Base-by-base conservation (phyloP, 1,140 invertebrate species). In the Pygmarrhopalites habei region DNA sequence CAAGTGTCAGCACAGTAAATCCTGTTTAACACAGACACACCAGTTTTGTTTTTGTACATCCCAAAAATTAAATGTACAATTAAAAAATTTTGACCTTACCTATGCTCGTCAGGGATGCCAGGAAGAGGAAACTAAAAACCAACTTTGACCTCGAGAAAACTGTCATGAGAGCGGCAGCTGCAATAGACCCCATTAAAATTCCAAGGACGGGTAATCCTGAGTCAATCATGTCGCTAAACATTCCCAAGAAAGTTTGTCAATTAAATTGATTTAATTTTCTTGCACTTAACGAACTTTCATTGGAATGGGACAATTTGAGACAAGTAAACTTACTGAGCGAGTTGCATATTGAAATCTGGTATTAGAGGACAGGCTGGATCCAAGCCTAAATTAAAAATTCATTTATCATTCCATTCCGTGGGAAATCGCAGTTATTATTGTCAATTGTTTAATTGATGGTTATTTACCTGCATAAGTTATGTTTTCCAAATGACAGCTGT, bases 321-420 rank as follows among this genome's bases (percentile, higher is more conserved):
- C n/a, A n/a, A n/a, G n/a, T n/a, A n/a, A n/a, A n/a, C 26, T 55
- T 32, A 55, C 51, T 15, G 65, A 19, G 58, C 55, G n/a, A 71
- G 47, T n/a, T 71, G 51, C 69, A 68, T 71, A 35, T 57, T 68
- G 62, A 71, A 71, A 29, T 71, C 69, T 19, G 69, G 69, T 47
- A 71, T 71, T 2, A 71, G 47, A 30, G 59, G 69, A 52, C 69
- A 71, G 14, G 58, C 41, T 2, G 69, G 69, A 35, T 71, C 61
- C n/a, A 67, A 44, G 10, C 69, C 69, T 70, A 19, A 12, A 62
- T 4, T 32, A 44, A 28, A 61, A 58, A 64, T 51, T 25, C 28
- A 25, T 60, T 26, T 25, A 46, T 60, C 47, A 12, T 14, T 15
- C 7, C 21, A 23, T 10, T 23, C 10, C 10, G 7, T 49, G 23